A percentile compares a stretch with the other conserved stretches of the same genome.
phyloP scores from a whole-genome alignment of 1,140 invertebrate species.

The Trachymyrmex septentrionalis region DNA sequence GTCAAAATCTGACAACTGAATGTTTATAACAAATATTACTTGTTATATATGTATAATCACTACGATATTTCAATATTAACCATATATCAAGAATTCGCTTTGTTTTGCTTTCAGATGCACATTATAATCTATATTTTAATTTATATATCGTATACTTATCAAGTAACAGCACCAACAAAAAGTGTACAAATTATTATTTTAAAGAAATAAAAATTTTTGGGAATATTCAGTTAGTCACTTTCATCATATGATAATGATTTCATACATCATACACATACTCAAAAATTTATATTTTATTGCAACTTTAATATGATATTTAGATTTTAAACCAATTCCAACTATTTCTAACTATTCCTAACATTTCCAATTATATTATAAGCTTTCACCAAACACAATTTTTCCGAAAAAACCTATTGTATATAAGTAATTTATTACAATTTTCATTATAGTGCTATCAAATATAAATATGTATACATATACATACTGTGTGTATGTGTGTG shows the following conservation, averaged over 20 bases:
- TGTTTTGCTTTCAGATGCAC: background rate
- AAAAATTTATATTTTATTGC: background rate
- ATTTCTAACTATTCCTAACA: background rate
- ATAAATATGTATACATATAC: background rate
- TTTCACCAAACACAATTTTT: background rate
- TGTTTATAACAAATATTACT: background rate
- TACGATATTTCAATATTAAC: background rate
- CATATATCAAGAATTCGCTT: background rate
- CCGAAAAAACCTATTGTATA: background rate
- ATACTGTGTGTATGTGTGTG: too few relatives aligned
- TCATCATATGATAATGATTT: background rate
- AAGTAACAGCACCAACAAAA: background rate
- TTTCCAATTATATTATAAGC: background rate
- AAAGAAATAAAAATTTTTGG: background rate
- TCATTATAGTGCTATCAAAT: background rate
- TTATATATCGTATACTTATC: background rate
- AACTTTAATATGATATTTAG: background rate
- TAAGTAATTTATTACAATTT: background rate
- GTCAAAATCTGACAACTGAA: background rate
- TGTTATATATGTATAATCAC: background rate
- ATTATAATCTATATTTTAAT: background rate
- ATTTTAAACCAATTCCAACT: background rate
- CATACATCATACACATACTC: background rate
- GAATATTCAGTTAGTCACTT: background rate
- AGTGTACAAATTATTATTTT: background rate